Base-by-base conservation (phyloP, 1,140 invertebrate species). In the Notospermus geniculatus region DNA sequence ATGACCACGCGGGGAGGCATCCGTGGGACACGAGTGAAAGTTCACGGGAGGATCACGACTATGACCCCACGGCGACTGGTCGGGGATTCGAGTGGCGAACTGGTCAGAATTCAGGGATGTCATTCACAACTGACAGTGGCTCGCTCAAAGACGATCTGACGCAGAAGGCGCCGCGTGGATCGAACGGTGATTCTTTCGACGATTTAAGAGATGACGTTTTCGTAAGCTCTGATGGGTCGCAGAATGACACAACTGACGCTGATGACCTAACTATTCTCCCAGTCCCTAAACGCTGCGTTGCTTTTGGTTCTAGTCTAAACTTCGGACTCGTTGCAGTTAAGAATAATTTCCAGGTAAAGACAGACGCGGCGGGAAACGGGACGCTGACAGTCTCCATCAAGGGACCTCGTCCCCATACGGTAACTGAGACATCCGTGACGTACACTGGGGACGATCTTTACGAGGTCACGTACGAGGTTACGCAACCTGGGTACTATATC, bases 371-470 rank as follows among this genome's bases (percentile, higher is more conserved):
- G 2, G 68, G 64, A 7, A 54, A 57, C 32, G 72, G 76, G 11
- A 69, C 64, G 29, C 58, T 78, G 11, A 71, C 72, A 1, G 73
- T 75, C 11, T 67, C 65, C 29, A 65, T 80, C 15, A 65, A 68
- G 43, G 76, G 78, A 15, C 67, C 73, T 2, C 58, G 68, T 1
- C 57, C 63, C 22, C 67, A 77, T 27, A 63, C 69, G 27, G 73
- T 79, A 4, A 59, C 59, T 7, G 69, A 73, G 46, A 72, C 73
- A 19, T 64, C 62, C 19, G 69, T 77, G 13, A 64, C 66, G 25
- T 77, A 74, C 63, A 72, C 67, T 0, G 74, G 71, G 17, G 73
- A 76, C 55, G 72, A 78, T 57, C 45, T 73, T 19, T 76, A 78
- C 56, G 73, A 77, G 60, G 65, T 80, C 25, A 67, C 60, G 1